Base-by-base conservation (phyloP, 2,888 invertebrate species). In the Euproctis similis region DNA sequence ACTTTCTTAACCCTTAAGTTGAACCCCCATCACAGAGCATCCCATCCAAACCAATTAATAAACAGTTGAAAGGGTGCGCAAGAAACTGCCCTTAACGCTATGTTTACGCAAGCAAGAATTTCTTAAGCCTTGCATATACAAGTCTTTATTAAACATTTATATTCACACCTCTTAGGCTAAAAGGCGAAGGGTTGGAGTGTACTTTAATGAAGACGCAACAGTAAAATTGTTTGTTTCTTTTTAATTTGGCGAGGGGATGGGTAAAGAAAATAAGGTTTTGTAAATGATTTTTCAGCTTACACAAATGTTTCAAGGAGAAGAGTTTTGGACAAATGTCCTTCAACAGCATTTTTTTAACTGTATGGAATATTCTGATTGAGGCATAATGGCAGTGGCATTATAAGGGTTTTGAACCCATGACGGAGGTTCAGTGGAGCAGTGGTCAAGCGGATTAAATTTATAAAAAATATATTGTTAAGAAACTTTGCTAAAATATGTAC, bases 41-140 rank as follows among this genome's bases (percentile, higher is more conserved):
- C 50, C 53, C 54, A 54, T 63, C 56, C 39, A 47, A 55, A 59
- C 54, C 62, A 64, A 65, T 67, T 66, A 66, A 63, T 62, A 59
- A 42, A 51, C 57, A 56, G 49, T 49, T 49, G 44, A 50, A 46
- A 46, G 64, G 58, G 47, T 42, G 30, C 36, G 24, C 22, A 34
- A 36, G 39, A 32, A 37, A 33, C 28, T 37, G 32, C 33, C 24
- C 30, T 30, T 30, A 42, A 40, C 37, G 42, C 34, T 43, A 50
- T 48, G 51, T 48, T 48, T 48, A 50, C 26, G 25, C 34, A 41
- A 49, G 35, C 49, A 49, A 40, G 45, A 49, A 32, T 43, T 53
- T 42, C 53, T 48, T 38, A 34, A 39, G 43, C 37, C 41, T 41
- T 53, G 42, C 49, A 50, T 52, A 41, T 39, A 35, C 44, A 40